phyloP scores from a whole-genome alignment of 2,888 invertebrate species.

The Podabrus alpinus region DNA sequence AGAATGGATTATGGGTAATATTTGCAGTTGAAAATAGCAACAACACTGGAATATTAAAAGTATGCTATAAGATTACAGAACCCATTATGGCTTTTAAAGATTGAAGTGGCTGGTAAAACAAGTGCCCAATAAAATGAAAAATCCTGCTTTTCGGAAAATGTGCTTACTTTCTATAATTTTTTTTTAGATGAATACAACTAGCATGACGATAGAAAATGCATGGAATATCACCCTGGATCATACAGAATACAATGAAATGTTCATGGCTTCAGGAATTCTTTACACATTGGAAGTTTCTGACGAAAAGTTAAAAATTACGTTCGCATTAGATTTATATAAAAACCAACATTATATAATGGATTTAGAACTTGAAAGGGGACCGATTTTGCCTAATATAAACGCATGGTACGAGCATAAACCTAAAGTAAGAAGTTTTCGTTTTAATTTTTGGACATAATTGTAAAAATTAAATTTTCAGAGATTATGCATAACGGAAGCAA shows the following conservation, averaged over 20 bases:
- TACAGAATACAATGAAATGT: background rate
- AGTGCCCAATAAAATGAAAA: too few species aligned
- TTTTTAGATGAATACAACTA: conserved; percentile 59
- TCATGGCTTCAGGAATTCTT: background rate
- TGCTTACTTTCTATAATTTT: too few species aligned
- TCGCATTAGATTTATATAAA: background rate
- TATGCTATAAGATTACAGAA: too few species aligned
- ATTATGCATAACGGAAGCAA: background rate
- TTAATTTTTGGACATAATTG: background rate
- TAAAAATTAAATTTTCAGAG: background rate
- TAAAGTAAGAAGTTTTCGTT: background rate
- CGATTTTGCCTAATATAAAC: background rate
- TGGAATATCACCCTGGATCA: conserved; percentile 5
- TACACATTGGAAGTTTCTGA: background rate
- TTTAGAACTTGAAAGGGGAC: background rate
- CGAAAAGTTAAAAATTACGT: background rate
- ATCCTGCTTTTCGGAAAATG: too few species aligned
- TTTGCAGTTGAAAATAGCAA: conserved; percentile 80
- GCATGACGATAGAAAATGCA: conserved; percentile 60
- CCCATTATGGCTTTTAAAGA: too few species aligned
- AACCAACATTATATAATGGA: background rate
- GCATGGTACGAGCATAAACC: background rate
- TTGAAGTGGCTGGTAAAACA: too few species aligned
- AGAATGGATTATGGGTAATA: conserved; percentile 96
- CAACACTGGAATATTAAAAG: conserved; percentile 86